phyloP scores from a whole-genome alignment of 2,113 vertebrate genomes.

The Petroica traversi region DNA sequence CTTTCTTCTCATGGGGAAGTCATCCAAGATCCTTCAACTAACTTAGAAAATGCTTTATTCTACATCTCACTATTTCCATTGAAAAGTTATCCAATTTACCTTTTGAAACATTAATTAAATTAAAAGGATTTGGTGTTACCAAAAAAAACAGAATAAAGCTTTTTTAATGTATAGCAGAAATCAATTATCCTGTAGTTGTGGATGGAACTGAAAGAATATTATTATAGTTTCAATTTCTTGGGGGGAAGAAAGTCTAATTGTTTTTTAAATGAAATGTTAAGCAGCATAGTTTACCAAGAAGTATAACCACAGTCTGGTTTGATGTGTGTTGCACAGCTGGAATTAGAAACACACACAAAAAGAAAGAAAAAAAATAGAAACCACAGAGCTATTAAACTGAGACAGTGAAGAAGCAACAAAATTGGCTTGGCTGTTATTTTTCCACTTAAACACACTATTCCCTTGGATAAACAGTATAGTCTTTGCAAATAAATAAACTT shows the following conservation, averaged over 20 bases:
- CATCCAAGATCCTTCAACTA: not conserved
- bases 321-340: conserved; percentile 69
- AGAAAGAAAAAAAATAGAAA: conserved; percentile 9
- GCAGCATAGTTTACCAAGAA: conserved; percentile 55
- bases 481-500: conserved; percentile 68
- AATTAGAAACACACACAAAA: conserved; percentile 56
- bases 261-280: conserved; percentile 67
- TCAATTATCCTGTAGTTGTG: conserved; percentile 28
- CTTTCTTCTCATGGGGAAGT: not conserved
- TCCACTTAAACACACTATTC: conserved; percentile 60
- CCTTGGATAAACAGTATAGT: conserved; percentile 63
- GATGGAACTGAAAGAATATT: conserved; percentile 21
- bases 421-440: conserved; percentile 49
- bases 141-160: conserved; percentile 14
- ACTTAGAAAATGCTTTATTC: not conserved
- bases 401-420: conserved; percentile 57
- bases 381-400: conserved; percentile 61
- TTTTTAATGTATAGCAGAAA: conserved; percentile 36
- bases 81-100: conserved; percentile 29
- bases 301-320: conserved; percentile 57
- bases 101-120: conserved; percentile 46
- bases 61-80: not conserved
- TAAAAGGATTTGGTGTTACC: not conserved
- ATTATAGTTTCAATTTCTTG: conserved; percentile 41
- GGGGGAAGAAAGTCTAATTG: conserved; percentile 50